Evolutionary conservation across 2,888 invertebrate genomes (phyloP).

Genomic region (Atrina japonica): DNA sequence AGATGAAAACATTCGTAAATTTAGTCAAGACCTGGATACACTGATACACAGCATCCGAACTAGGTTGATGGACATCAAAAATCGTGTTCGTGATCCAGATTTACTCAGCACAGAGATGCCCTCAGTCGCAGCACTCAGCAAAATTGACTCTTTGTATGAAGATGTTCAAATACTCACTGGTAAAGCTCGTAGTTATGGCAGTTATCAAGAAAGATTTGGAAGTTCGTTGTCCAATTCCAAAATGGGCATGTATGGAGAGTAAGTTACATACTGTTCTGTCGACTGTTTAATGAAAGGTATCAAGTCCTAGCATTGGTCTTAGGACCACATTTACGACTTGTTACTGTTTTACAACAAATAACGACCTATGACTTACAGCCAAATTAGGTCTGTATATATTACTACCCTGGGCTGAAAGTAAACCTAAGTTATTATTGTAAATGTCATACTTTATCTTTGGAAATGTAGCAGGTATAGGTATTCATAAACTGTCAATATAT

Average conservation of each 20-base stretch:
- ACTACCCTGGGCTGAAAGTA: neutral
- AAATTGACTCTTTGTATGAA: slow-evolving; percentile 74
- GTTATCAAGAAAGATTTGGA: slow-evolving; percentile 80
- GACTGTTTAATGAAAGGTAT: too few relatives aligned
- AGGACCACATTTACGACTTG: too few relatives aligned
- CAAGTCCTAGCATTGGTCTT: too few relatives aligned
- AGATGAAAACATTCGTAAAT: slow-evolving; percentile 80
- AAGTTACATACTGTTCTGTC: slow-evolving; percentile 39
- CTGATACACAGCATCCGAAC: slow-evolving; percentile 75
- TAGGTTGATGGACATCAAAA: slow-evolving; percentile 76
- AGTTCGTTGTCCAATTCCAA: slow-evolving; percentile 75
- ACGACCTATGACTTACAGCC: too few relatives aligned
- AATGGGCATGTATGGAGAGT: slow-evolving; percentile 67
- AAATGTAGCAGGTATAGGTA: too few relatives aligned
- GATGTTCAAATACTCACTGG: slow-evolving; percentile 74
- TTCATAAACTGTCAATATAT: too few relatives aligned
- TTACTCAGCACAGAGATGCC: slow-evolving; percentile 77
- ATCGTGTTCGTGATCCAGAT: slow-evolving; percentile 75
- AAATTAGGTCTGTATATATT: neutral
- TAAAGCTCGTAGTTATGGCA: slow-evolving; percentile 78
- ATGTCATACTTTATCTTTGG: too few relatives aligned
- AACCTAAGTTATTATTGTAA: neutral
- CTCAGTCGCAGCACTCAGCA: slow-evolving; percentile 76
- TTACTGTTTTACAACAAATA: too few relatives aligned
- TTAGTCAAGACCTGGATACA: slow-evolving; percentile 76